Evolutionary conservation across 2,113 vertebrate genomes (phyloP).

Genomic region (Oreochromis spilurus): DNA sequence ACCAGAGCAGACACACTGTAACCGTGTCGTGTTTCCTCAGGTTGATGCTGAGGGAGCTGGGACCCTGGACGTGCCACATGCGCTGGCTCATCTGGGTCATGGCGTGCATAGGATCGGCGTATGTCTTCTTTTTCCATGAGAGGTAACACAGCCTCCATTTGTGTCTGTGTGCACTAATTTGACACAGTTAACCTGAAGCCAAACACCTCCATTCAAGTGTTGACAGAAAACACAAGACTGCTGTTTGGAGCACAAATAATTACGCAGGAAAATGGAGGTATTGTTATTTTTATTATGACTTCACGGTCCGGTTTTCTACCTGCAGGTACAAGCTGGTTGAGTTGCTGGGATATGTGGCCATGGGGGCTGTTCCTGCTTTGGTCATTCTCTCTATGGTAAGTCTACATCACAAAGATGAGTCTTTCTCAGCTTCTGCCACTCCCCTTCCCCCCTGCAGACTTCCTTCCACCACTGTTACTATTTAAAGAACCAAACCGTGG

Average conservation of each 20-base stretch:
- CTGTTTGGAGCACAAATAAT: constrained; percentile 4
- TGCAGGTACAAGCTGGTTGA: constrained; percentile 90
- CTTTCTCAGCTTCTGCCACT: neutral
- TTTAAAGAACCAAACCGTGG: neutral
- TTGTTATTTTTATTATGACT: neutral
- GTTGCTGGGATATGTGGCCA: constrained; percentile 83
- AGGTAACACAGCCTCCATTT: constrained; percentile 65
- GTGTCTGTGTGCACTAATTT: neutral
- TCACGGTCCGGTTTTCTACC: neutral
- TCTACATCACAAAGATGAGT: neutral
- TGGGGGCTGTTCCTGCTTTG: constrained; percentile 87
- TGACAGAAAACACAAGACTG: constrained; percentile 3
- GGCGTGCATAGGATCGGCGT: constrained; percentile 78
- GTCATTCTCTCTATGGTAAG: constrained; percentile 94
- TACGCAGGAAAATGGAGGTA: neutral
- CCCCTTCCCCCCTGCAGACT: neutral
- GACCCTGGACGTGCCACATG: constrained; percentile 88
- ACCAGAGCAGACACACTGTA: neutral
- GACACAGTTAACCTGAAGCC: constrained; percentile 5
- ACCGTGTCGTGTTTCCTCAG: constrained; percentile 52
- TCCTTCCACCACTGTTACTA: constrained; percentile 24
- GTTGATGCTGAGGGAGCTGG: constrained; percentile 85
- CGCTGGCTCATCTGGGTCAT: constrained; percentile 92
- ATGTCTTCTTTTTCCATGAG: constrained; percentile 89
- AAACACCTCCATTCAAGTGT: neutral